Evolutionary conservation across 2,113 vertebrate species (phyloP).

Genomic region (Rhagologus leucostigma): DNA sequence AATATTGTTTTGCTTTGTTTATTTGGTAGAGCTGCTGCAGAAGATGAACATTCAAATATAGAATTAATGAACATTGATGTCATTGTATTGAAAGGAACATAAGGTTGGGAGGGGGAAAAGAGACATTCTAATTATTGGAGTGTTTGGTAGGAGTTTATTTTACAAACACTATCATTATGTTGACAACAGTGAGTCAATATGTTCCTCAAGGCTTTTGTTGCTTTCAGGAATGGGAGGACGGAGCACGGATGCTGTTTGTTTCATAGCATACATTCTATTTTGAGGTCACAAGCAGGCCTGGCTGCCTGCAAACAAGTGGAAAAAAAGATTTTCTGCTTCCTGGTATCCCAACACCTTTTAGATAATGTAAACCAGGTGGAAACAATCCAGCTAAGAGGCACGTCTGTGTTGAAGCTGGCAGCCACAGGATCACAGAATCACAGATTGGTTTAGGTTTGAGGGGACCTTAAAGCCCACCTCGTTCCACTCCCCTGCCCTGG

Average conservation of each 20-base stretch:
- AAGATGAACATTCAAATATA: slow-evolving; percentile 18
- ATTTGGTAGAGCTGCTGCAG: not conserved
- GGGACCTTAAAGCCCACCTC: not conserved
- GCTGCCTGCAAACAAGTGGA: not conserved
- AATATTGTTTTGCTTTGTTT: slow-evolving; percentile 40
- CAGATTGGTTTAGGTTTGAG: not conserved
- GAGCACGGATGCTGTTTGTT: not conserved
- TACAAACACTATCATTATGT: slow-evolving; percentile 53
- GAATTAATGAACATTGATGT: slow-evolving; percentile 59
- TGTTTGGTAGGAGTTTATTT: slow-evolving; percentile 47
- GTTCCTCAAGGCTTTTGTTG: slow-evolving; percentile 38
- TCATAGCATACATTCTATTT: not conserved
- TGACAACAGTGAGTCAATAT: slow-evolving; percentile 36
- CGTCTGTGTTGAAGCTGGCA: accelerated
- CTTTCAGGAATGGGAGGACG: not conserved
- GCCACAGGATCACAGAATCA: not conserved
- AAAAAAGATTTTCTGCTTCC: not conserved
- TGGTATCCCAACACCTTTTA: not conserved
- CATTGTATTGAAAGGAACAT: slow-evolving; percentile 44
- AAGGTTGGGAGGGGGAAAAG: slow-evolving; percentile 16
- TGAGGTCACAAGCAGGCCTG: not conserved
- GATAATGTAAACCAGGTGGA: accelerated
- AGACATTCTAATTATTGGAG: slow-evolving; percentile 46
- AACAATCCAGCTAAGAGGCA: not conserved
- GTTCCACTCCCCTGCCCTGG: not conserved